These are phyloP conservation scores for Zygogramma bicolorata DNA, from an alignment of 2,888 invertebrate genomes.

Conservation along the genomic window DNA sequence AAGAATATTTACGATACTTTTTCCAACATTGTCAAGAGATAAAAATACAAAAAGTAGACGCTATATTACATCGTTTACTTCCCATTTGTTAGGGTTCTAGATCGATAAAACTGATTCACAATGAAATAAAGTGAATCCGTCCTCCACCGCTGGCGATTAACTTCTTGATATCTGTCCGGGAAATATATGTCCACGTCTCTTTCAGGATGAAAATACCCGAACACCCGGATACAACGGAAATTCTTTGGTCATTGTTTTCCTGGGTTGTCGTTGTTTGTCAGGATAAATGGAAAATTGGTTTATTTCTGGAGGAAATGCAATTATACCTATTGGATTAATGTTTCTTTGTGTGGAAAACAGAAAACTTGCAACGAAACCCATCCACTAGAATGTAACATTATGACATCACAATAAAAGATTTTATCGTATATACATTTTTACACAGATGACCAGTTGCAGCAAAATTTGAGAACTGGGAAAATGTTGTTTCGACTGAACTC, in stretches of 20 bases:
- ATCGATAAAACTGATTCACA: not conserved
- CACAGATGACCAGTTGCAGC: no score
- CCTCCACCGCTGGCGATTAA: not conserved
- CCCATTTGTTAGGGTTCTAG: no score
- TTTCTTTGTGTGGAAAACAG: constrained; percentile 24
- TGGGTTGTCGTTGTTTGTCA: constrained; percentile 54
- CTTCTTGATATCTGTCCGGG: constrained; percentile 10
- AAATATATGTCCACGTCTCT: constrained; percentile 18
- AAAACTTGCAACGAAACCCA: constrained; percentile 24
- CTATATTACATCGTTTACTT: no score
- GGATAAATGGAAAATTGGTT: constrained; percentile 55
- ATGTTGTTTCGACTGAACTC: no score
- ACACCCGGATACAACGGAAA: constrained; percentile 31
- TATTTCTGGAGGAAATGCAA: constrained; percentile 52
- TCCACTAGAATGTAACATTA: not conserved
- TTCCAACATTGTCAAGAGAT: no score
- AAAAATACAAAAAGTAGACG: no score
- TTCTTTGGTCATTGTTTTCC: constrained; percentile 42
- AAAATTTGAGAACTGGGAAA: no score
- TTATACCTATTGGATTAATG: constrained; percentile 49
- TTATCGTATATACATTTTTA: not conserved
- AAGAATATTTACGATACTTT: no score
- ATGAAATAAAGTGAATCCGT: constrained; percentile 10
- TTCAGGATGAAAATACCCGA: constrained; percentile 20
- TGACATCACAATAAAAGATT: not conserved